Evolutionary conservation across 2,888 invertebrate species (phyloP), one percentile per base, ranked within the genome.

Genomic region (Eupelmus urozonus): DNA sequence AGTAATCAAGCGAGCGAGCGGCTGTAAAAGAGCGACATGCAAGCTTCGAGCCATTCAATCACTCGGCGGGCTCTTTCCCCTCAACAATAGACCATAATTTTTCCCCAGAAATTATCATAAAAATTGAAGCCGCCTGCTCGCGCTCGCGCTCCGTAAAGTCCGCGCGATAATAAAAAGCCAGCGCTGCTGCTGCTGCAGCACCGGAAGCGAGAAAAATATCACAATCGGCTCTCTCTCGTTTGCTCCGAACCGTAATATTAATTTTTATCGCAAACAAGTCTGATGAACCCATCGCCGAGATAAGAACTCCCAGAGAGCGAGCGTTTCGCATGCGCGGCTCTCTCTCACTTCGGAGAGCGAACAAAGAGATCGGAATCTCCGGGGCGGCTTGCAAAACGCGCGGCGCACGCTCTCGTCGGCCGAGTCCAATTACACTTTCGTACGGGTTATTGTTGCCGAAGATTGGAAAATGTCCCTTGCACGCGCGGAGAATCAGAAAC

Each of bases 331-430:
- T 70, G 70, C 74, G 60, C 59, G 60, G 29, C n/a, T n/a, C n/a
- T 23, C 20, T 42, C 11, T 7, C 20, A n/a, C 29, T 42, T 13
- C 51, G 16, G 13, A 5, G 25, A 29, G 55, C 62, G 49, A 71
- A 69, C 78, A 73, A 78, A 78, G 62, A 73, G 78, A 77, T 77
- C 66, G 29, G 45, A 77, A 77, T 77, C 77, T 72, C 51, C 25
- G 9, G n/a, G 29, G 16, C 27, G 1, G 53, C 62, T 69, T 69
- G 53, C 62, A 69, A 53, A 67, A 67, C 40, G 74, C 9, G 9
- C 34, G 34, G 60, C 51, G 20, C 20, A 13, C 40, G 29, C 34
- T 13, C 23, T 60, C 60, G 53, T 34, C n/a, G 23, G 67, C 11
- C 23, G 29, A 11, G n/a, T 57, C 49, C 51, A 53, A 53, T 63